Evolutionary conservation across 2,797 vertebrate species (phyloP), one percentile per base, ranked within the genome.

Genomic region (Acanthornis magna): DNA sequence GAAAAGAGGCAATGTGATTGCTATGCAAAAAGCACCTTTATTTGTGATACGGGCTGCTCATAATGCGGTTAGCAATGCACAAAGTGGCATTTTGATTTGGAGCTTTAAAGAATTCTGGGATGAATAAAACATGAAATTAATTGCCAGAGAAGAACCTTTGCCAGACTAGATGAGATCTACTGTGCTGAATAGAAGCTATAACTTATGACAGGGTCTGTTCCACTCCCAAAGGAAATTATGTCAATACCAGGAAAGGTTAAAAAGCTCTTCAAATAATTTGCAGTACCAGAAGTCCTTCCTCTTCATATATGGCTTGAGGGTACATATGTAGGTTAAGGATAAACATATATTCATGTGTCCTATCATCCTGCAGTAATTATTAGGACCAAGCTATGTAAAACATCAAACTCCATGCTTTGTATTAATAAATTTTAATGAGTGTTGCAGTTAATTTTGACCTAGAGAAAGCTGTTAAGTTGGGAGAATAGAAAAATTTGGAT

Each of bases 111-210:
- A 95, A 96, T 93, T 96, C 90, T 89, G 88, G 78, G 82, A 98
- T 98, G 97, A 98, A 98, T 97, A 98, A 98, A 98, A 98, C 97
- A 97, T 97, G 76, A 96, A 97, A 96, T 97, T 97, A 98, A 98
- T 98, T 97, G 95, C 90, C 66, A 77, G 89, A 91, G 93, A 97
- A 91, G 96, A 95, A 96, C 54, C 80, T 95, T 97, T 73, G 30
- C 95, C 96, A 96, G 81, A 62, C 71, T 67, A 83, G 87, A 60
- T 63, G 86, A 96, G 91, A 93, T 95, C 95, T 81, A 86, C 93
- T 80, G 67, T 92, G 85, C 88, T 95, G 93, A 96, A 94, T 94
- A 84, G 89, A 88, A 95, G 86, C 51, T 83, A 6, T 87, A 89
- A 81, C 82, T 91, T 94, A 30, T 11, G 67, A 58, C 54, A 89